A percentile compares a stretch with the other conserved stretches of the same genome.
These are phyloP conservation scores for Conus ventricosus DNA, from an alignment of 1,140 invertebrate genomes.

Conservation along the genomic window DNA sequence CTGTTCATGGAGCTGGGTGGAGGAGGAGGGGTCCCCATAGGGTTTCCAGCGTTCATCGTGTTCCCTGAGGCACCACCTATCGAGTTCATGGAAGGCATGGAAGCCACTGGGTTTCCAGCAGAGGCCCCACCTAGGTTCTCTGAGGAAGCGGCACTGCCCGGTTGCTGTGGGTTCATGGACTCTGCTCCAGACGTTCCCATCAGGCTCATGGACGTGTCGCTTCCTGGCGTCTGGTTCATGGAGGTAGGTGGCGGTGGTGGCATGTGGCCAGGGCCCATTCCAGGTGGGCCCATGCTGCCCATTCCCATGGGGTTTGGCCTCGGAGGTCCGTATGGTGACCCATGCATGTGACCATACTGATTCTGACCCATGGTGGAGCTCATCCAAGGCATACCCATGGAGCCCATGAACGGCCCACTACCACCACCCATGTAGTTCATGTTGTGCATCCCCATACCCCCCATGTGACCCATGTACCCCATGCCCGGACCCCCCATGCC, in stretches of 20 bases:
- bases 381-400: conserved; percentile 32
- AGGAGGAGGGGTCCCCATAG: conserved; percentile 6
- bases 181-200: background rate
- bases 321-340: background rate
- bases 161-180: background rate
- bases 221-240: background rate
- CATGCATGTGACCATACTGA: conserved; percentile 6
- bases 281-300: conserved; percentile 12
- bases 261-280: background rate
- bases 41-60: conserved; percentile 10
- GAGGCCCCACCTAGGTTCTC: background rate
- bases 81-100: background rate
- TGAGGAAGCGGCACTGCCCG: background rate
- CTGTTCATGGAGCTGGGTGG: conserved; percentile 2
- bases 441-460: conserved; percentile 27
- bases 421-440: conserved; percentile 33
- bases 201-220: background rate
- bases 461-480: conserved; percentile 24
- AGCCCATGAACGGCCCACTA: conserved; percentile 21
- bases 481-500: conserved; percentile 2
- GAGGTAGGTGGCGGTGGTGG: conserved; percentile 34
- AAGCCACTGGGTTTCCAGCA: background rate
- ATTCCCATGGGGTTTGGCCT: background rate
- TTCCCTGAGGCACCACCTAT: background rate
- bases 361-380: conserved; percentile 26